Evolutionary conservation across 2,888 invertebrate species (phyloP).

Genomic region (Orthonevra nobilis): DNA sequence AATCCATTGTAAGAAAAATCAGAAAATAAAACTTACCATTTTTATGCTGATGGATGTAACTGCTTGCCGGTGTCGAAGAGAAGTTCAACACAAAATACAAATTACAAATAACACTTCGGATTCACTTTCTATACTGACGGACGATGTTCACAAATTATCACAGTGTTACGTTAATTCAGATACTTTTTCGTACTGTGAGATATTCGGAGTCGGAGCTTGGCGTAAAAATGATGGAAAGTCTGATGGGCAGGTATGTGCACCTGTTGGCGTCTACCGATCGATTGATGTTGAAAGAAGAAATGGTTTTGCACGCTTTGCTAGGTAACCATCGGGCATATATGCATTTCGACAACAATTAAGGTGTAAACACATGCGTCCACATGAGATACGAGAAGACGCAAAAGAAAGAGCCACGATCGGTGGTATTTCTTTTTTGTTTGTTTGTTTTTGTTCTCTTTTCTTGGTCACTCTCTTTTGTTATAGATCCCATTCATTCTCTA

Average conservation of each 20-base stretch:
- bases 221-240: too few species aligned
- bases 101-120: slow-evolving; percentile 19
- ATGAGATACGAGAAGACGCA: not conserved
- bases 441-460: not conserved
- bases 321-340: slow-evolving; percentile 22
- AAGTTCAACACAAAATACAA: not conserved
- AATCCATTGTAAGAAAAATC: too few species aligned
- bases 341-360: slow-evolving; percentile 24
- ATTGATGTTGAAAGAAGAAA: slow-evolving; percentile 45
- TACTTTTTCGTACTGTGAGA: too few species aligned
- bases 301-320: slow-evolving; percentile 25
- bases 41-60: not conserved
- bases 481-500: slow-evolving; percentile 9
- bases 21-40: too few species aligned
- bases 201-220: too few species aligned
- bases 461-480: not conserved
- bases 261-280: slow-evolving; percentile 39
- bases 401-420: not conserved
- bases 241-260: slow-evolving; percentile 28
- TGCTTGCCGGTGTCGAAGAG: slow-evolving; percentile 2
- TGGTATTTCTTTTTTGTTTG: slow-evolving; percentile 7
- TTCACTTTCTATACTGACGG: slow-evolving; percentile 49
- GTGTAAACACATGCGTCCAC: slow-evolving; percentile 7
- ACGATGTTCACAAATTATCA: too few species aligned
- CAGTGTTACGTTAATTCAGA: not conserved